These are phyloP conservation scores for Drosophila anomelani DNA, from an alignment of 2,888 invertebrate genomes.

Conservation along the genomic window DNA sequence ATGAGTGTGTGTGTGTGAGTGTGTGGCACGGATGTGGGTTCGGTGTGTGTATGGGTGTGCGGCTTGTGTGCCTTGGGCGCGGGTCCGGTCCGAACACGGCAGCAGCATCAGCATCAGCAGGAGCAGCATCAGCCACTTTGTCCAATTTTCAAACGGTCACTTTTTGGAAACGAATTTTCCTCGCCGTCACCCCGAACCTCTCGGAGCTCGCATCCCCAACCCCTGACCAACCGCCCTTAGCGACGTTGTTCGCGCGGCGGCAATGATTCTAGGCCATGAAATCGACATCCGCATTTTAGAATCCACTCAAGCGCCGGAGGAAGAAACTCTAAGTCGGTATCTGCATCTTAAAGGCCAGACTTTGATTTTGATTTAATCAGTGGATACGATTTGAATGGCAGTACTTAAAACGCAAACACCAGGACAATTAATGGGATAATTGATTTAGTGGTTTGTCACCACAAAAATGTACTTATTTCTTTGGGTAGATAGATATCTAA, in stretches of 20 bases:
- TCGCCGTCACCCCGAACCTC: constrained; percentile 25
- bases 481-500: no score
- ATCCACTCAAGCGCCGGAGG: constrained; percentile 48
- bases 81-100: constrained; percentile 43
- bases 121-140: constrained; percentile 71
- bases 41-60: constrained; percentile 40
- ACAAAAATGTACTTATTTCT: neutral
- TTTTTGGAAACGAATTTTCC: constrained; percentile 74
- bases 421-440: constrained; percentile 6
- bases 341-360: constrained; percentile 35
- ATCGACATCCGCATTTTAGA: constrained; percentile 79
- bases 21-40: constrained; percentile 3
- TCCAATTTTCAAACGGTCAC: constrained; percentile 80
- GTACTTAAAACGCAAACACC: neutral
- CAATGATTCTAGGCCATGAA: constrained; percentile 79
- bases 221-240: constrained; percentile 46
- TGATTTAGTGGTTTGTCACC: constrained; percentile 11
- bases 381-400: constrained; percentile 5
- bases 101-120: constrained; percentile 50
- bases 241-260: constrained; percentile 59
- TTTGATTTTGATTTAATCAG: constrained; percentile 33
- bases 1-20: neutral
- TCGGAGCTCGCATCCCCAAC: constrained; percentile 11
- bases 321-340: constrained; percentile 29
- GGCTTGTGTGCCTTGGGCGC: constrained; percentile 75